Percentiles rank a stretch among this genome's conserved stretches.
Evolutionary conservation across 2,113 vertebrate genomes (phyloP).

Genomic region (Vireo altiloquus): DNA sequence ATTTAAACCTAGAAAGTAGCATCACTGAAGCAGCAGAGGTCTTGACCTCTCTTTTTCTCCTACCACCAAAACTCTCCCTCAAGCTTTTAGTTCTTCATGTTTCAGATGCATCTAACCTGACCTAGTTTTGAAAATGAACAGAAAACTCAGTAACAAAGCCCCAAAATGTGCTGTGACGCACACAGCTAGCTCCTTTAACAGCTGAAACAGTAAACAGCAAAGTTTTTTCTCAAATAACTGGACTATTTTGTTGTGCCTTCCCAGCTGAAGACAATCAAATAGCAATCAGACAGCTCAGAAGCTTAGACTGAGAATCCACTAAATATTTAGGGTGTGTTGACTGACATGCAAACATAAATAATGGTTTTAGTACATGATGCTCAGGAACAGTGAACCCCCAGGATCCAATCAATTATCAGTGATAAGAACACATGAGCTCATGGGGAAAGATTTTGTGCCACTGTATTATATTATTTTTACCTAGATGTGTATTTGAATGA

Average conservation of each 20-base stretch:
- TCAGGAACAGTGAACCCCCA: neutral
- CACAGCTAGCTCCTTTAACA: neutral
- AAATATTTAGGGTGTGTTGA: neutral
- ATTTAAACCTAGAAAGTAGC: neutral
- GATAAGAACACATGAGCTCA: neutral
- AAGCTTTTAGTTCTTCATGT: neutral
- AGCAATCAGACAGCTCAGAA: neutral
- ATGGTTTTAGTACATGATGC: neutral
- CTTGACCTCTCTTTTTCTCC: neutral
- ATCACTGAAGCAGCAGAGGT: neutral
- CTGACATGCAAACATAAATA: neutral
- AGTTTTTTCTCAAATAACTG: neutral
- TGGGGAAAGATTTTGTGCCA: neutral
- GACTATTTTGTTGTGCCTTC: neutral
- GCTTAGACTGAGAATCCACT: neutral
- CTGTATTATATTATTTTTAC: neutral
- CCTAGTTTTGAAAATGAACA: neutral
- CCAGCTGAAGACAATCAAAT: neutral
- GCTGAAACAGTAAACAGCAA: neutral
- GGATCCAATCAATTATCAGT: neutral
- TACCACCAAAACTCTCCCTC: neutral
- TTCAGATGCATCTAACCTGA: neutral
- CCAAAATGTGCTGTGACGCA: neutral
- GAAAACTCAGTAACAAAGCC: neutral
- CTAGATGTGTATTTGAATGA: neutral